phyloP scores from a whole-genome alignment of 2,888 invertebrate genomes.

The Drosophila affinis region DNA sequence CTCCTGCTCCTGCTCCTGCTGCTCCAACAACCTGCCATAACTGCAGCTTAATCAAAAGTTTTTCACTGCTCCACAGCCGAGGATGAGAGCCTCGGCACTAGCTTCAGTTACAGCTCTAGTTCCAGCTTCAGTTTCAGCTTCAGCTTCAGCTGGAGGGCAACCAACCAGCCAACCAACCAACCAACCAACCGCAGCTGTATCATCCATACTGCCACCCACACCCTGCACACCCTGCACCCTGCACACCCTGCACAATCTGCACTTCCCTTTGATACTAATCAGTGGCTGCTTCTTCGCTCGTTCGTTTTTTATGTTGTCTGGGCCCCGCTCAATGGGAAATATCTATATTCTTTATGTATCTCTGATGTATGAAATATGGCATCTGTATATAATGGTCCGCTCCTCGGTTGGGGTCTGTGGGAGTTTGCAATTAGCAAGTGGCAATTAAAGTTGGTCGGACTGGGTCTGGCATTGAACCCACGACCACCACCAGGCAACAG shows the following conservation, averaged over 20 bases:
- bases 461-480: constrained; percentile 50
- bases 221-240: constrained; percentile 1
- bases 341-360: constrained; percentile 48
- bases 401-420: constrained; percentile 25
- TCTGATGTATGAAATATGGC: constrained; percentile 73
- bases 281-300: constrained; percentile 53
- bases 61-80: constrained; percentile 54
- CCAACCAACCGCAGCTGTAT: constrained; percentile 53
- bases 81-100: constrained; percentile 11
- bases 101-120: constrained; percentile 21
- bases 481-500: constrained; percentile 18
- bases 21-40: constrained; percentile 75
- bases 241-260: constrained; percentile 21
- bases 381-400: constrained; percentile 63
- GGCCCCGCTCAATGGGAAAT: constrained; percentile 53
- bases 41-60: constrained; percentile 83
- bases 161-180: constrained; percentile 50
- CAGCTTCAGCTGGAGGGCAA: constrained; percentile 64
- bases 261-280: constrained; percentile 69
- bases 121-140: constrained; percentile 41
- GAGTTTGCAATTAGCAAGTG: constrained; percentile 74
- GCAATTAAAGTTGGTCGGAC: constrained; percentile 67
- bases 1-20: background rate
- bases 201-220: constrained; percentile 41
- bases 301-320: constrained; percentile 50